Base-by-base conservation (phyloP, 2,888 invertebrate species). In the Oxytorus armatus region DNA sequence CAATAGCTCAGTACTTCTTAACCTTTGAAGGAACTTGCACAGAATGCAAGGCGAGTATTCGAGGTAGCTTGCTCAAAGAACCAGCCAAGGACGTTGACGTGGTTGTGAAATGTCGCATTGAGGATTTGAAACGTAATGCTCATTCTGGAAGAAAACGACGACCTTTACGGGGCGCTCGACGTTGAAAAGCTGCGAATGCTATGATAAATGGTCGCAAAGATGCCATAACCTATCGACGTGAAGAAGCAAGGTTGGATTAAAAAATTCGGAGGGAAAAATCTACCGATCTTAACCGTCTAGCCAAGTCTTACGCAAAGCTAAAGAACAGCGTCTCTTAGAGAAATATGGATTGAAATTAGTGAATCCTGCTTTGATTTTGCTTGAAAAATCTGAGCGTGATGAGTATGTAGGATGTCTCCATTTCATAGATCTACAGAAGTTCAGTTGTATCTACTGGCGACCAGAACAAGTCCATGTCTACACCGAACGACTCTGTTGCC, bases 391-490 rank as follows among this genome's bases (percentile, higher is more conserved):
- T 0, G 21, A 77, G n/a, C 33, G 53, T 18, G 76, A 72, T 0
- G 66, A 76, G 21, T 61, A 42, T n/a, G 39, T 61, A 1, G 76
- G 79, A 0, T 59, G 33, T 2, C 77, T 80, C 0, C 77, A 68
- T 10, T 44, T 10, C 11, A 16, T 80, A 14, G 70, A 14, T 1
- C 1, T 73, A 14, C n/a, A 59, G 1, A 61, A 68, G 23, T 77
- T 80, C 14, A 23, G 2, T 33, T 72, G 77, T 23, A 29, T 80
- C 0, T 77, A 80, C 25, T 80, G 77, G 80, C 1, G 21, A 5
- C 51, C 51, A 25, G 77, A 75, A 14, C 69, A 79, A 36, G 8
- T 36, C 1, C 36, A 36, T 1, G 10, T 36, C 1, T 36, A 36
- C 36, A 8, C 36, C n/a, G n/a, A n/a, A 8, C 8, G 5, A 1